phyloP scores from a whole-genome alignment of 2,888 invertebrate genomes.

The Ptychoptera contaminata region DNA sequence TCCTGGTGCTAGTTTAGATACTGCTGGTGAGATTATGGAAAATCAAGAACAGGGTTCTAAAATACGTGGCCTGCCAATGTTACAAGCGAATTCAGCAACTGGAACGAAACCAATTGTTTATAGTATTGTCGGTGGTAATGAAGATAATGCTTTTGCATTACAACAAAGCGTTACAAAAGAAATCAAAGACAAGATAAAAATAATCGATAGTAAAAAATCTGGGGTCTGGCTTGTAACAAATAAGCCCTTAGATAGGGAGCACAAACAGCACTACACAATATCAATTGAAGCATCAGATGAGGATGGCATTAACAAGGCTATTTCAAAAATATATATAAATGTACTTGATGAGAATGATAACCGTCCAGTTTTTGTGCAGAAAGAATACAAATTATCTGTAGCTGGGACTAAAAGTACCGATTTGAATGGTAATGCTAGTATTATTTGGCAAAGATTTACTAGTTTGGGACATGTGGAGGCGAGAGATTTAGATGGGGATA shows the following conservation, averaged over 20 bases:
- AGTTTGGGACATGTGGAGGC: slow-evolving; percentile 76
- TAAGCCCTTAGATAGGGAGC: slow-evolving; percentile 64
- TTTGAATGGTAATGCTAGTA: slow-evolving; percentile 41
- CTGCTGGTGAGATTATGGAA: slow-evolving; percentile 58
- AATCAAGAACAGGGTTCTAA: slow-evolving; percentile 57
- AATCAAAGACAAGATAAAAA: slow-evolving; percentile 9
- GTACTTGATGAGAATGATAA: slow-evolving; percentile 87
- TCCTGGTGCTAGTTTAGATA: slow-evolving; percentile 41
- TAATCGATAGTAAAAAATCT: slow-evolving; percentile 35
- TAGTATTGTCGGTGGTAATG: slow-evolving; percentile 62
- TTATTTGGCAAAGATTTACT: slow-evolving; percentile 60
- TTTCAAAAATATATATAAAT: slow-evolving; percentile 57
- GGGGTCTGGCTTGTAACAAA: slow-evolving; percentile 64
- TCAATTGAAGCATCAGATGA: slow-evolving; percentile 67
- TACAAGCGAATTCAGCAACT: slow-evolving; percentile 53
- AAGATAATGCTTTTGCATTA: slow-evolving; percentile 56
- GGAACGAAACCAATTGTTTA: slow-evolving; percentile 53
- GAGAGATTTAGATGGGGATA: slow-evolving; percentile 80
- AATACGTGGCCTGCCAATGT: slow-evolving; percentile 52
- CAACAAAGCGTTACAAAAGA: slow-evolving; percentile 37
- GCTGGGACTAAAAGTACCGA: slow-evolving; percentile 43
- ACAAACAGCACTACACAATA: slow-evolving; percentile 51
- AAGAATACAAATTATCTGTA: slow-evolving; percentile 61
- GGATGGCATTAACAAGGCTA: slow-evolving; percentile 64
- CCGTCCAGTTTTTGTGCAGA: slow-evolving; percentile 65